Conservation (phyloP, 2,113 vertebrate genomes). For the Dendropsophus ebraccatus region DNA sequence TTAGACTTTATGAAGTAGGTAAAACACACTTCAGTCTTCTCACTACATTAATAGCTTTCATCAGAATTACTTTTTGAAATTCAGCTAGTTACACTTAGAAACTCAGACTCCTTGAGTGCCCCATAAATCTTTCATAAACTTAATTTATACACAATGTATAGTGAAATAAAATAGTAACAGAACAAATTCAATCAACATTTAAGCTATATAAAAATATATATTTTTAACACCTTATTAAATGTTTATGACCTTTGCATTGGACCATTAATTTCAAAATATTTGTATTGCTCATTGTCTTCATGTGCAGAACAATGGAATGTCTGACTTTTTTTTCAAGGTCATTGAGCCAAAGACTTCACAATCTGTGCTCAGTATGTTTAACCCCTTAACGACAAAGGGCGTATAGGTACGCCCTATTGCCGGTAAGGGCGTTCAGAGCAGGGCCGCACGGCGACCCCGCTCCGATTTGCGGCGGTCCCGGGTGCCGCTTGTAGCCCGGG, state of each 20-base stretch:
- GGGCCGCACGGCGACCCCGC: too few relatives aligned
- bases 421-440: too few relatives aligned
- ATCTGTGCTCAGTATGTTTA: too few relatives aligned
- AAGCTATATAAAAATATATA: not conserved
- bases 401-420: too few relatives aligned
- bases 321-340: too few relatives aligned
- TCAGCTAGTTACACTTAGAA: not conserved
- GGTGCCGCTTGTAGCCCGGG: too few relatives aligned
- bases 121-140: not conserved
- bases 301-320: not conserved
- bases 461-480: too few relatives aligned
- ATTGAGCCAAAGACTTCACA: too few relatives aligned
- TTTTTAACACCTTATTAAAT: not conserved
- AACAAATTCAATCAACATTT: not conserved
- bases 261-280: not conserved
- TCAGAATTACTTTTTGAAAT: not conserved
- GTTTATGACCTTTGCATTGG: not conserved
- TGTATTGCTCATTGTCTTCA: not conserved
- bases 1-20: conserved; percentile 19
- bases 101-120: not conserved
- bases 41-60: not conserved
- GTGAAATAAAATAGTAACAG: not conserved
- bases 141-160: not conserved
- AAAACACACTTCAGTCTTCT: not conserved
- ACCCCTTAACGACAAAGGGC: too few relatives aligned